Conservation (phyloP, 2,888 invertebrate species). For the Callinectes sapidus region DNA sequence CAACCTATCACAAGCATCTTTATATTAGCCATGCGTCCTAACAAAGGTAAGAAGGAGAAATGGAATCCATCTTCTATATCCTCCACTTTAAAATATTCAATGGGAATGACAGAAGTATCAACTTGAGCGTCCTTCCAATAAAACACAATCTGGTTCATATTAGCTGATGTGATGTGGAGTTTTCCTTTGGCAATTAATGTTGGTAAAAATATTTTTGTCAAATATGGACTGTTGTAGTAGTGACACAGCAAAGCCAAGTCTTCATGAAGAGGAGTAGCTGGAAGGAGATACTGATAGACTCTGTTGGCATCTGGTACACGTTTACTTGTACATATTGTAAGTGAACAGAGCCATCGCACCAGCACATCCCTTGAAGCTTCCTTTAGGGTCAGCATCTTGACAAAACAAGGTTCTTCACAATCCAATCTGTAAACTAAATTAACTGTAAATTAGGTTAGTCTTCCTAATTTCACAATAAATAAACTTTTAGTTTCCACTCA, state of each 20-base stretch:
- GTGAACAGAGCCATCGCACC: slow-evolving; percentile 16
- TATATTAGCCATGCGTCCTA: slow-evolving; percentile 52
- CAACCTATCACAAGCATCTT: slow-evolving; percentile 48
- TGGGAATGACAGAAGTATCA: background rate
- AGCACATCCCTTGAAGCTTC: background rate
- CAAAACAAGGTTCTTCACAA: background rate
- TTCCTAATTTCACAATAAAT: too few relatives aligned
- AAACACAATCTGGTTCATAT: slow-evolving; percentile 52
- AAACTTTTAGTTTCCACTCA: too few relatives aligned
- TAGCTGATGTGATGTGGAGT: slow-evolving; percentile 51
- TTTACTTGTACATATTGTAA: background rate
- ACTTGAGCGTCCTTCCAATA: slow-evolving; percentile 17
- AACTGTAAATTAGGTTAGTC: background rate
- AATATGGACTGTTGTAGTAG: slow-evolving; percentile 48
- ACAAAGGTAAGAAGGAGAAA: slow-evolving; percentile 57
- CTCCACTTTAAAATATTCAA: slow-evolving; percentile 59
- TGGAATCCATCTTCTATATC: slow-evolving; percentile 45
- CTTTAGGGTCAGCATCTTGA: slow-evolving; percentile 44
- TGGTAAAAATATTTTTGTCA: slow-evolving; percentile 63
- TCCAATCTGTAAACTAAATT: background rate
- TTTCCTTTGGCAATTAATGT: slow-evolving; percentile 59
- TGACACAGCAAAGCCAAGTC: slow-evolving; percentile 50
- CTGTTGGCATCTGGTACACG: background rate
- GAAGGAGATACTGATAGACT: slow-evolving; percentile 57
- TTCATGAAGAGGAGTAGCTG: slow-evolving; percentile 50